Percentiles rank a stretch among this genome's conserved stretches.
These are phyloP conservation scores for Andrena bicolor DNA, from an alignment of 2,888 invertebrate genomes.

Conservation along the genomic window DNA sequence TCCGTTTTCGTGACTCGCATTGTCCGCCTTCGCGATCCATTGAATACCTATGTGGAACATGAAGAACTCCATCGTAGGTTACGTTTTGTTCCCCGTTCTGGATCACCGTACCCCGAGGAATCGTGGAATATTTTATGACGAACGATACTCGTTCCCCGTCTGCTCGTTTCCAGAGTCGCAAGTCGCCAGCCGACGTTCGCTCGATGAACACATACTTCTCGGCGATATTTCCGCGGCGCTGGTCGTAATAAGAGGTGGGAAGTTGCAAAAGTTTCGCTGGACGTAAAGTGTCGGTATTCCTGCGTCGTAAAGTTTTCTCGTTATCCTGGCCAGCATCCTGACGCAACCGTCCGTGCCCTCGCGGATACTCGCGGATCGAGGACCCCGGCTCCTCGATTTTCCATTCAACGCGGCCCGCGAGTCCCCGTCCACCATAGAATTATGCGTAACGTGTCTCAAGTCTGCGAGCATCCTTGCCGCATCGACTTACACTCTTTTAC, in stretches of 20 bases:
- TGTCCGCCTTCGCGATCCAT: too few species aligned
- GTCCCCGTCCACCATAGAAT: conserved; percentile 48
- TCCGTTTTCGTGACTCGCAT: too few species aligned
- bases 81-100: background rate
- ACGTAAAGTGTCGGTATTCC: conserved; percentile 22
- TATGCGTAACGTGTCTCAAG: conserved; percentile 67
- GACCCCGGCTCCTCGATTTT: conserved; percentile 60
- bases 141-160: conserved; percentile 2
- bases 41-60: too few species aligned
- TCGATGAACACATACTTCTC: conserved; percentile 7
- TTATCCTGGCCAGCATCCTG: conserved; percentile 44
- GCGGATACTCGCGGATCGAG: conserved; percentile 22
- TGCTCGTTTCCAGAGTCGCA: conserved; percentile 6
- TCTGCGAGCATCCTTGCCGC: conserved; percentile 61
- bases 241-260: conserved; percentile 36
- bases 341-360: conserved; percentile 30
- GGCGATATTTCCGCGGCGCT: conserved; percentile 29
- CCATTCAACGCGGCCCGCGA: conserved; percentile 60
- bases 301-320: conserved; percentile 50
- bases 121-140: conserved; percentile 35
- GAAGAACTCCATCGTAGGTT: background rate
- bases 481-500: conserved; percentile 39
- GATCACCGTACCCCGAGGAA: background rate
- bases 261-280: conserved; percentile 16
- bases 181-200: background rate